A percentile compares a stretch with the other conserved stretches of the same genome.
Conservation (phyloP, 2,888 invertebrate species). For the Drosophila lutescens region DNA sequence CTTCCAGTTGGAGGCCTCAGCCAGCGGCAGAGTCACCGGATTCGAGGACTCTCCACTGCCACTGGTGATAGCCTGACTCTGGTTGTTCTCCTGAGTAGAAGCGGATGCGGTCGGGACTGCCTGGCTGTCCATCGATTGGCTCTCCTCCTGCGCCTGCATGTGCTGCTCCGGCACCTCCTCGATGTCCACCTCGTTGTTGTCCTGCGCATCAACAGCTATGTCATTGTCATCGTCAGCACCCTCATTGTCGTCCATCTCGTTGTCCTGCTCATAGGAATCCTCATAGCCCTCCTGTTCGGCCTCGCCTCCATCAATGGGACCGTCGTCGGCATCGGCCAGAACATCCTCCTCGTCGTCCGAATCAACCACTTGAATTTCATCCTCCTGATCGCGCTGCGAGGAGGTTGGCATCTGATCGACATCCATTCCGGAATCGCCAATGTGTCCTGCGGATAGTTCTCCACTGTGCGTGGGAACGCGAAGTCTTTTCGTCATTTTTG, state of each 20-base stretch:
- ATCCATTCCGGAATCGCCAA: slow-evolving; percentile 86
- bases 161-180: slow-evolving; percentile 87
- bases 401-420: slow-evolving; percentile 95
- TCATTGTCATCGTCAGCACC: slow-evolving; percentile 85
- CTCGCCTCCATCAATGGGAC: slow-evolving; percentile 83
- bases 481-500: slow-evolving; percentile 82
- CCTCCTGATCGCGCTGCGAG: slow-evolving; percentile 93
- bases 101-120: slow-evolving; percentile 55
- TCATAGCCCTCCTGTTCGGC: slow-evolving; percentile 87
- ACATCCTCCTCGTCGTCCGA: slow-evolving; percentile 87
- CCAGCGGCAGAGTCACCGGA: slow-evolving; percentile 50
- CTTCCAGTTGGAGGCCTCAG: slow-evolving; percentile 74
- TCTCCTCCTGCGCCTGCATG: slow-evolving; percentile 85
- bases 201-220: slow-evolving; percentile 83
- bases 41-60: slow-evolving; percentile 88
- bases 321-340: slow-evolving; percentile 85
- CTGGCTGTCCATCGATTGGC: slow-evolving; percentile 53
- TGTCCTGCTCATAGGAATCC: slow-evolving; percentile 85
- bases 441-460: slow-evolving; percentile 84
- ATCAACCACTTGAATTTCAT: slow-evolving; percentile 92
- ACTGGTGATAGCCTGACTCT: slow-evolving; percentile 91
- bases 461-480: slow-evolving; percentile 79
- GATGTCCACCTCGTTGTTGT: slow-evolving; percentile 87
- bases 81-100: slow-evolving; percentile 83
- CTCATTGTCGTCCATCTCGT: slow-evolving; percentile 86